Base-by-base conservation (phyloP, 2,113 vertebrate species). In the Barnardius zonarius region DNA sequence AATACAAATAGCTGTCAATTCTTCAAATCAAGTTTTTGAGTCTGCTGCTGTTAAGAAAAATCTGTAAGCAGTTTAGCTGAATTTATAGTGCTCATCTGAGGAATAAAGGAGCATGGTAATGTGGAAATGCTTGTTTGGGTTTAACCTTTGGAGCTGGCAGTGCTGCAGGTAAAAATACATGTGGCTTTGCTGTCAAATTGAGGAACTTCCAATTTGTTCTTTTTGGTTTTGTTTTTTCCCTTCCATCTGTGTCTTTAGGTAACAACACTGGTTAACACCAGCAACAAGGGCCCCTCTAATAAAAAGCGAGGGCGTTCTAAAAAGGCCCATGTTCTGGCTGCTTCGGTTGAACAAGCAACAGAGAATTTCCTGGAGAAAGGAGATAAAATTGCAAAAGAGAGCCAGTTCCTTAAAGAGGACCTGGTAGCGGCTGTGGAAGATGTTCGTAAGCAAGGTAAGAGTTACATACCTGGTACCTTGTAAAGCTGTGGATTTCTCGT, bases 221-320 rank as follows among this genome's bases (percentile, higher is more conserved):
- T 25, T 17, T 31, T 17, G 33, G 8, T 83, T n/a, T 74, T 76
- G 33, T 59, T n/a, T 70, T 39, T 24, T 8, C 5, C n/a, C 35
- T 17, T 80, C 25, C 13, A 31, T 49, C 11, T 83, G 0, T 57
- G 27, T 66, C 66, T 97, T 72, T 91, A 99, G 99, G 99, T 99
- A 68, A 99, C 99, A 52, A 99, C 99, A 12, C 95, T 99, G 97
- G 99, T 99, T 41, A 99, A 99, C 97, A 99, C 99, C 41, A 99
- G 99, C 97, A 99, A 99, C 96, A 99, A 99, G 95, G 99, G 99
- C 2, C 99, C 99, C 17, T 99, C 99, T 62, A 99, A 99, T 97
- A 99, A 99, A 94, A 99, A 99, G 94, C 99, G 99, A 97, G 99
- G 99, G 6, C 99, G 99, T 93, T 99, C 99, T 82, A 99, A 99